Evolutionary conservation across 2,888 invertebrate species (phyloP).

Genomic region (Psylliodes chrysocephalus): DNA sequence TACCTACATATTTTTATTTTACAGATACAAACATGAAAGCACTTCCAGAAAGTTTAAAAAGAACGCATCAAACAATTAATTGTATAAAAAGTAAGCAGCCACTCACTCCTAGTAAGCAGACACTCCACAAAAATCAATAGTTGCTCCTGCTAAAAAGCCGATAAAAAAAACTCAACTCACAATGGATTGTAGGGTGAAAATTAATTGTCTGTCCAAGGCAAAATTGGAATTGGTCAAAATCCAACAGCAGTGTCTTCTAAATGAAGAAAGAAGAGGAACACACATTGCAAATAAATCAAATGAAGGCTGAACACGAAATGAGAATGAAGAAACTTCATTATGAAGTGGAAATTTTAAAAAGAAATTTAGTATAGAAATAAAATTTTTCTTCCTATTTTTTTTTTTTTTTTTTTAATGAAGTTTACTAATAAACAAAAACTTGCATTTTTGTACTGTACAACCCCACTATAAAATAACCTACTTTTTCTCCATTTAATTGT

Average conservation of each 20-base stretch:
- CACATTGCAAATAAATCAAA: not conserved
- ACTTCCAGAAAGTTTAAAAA: no score
- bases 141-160: not conserved
- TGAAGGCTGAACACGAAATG: constrained; percentile 4
- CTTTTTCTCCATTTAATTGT: no score
- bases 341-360: constrained; percentile 9
- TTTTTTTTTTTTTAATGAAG: not conserved
- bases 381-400: no score
- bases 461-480: no score
- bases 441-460: not conserved
- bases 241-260: not conserved
- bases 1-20: no score
- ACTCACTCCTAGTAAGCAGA: no score
- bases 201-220: constrained; percentile 7
- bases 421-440: not conserved
- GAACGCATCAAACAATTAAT: no score
- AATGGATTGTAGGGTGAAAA: constrained; percentile 6
- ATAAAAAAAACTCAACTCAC: constrained; percentile 5
- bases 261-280: constrained; percentile 15
- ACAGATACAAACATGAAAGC: no score
- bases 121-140: no score
- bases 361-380: not conserved
- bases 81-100: no score
- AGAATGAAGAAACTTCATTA: constrained; percentile 1
- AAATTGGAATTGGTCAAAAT: constrained; percentile 1